Evolutionary conservation across 2,797 vertebrate species (phyloP), one percentile per base, ranked within the genome.

Genomic region (Bothrops alternatus): DNA sequence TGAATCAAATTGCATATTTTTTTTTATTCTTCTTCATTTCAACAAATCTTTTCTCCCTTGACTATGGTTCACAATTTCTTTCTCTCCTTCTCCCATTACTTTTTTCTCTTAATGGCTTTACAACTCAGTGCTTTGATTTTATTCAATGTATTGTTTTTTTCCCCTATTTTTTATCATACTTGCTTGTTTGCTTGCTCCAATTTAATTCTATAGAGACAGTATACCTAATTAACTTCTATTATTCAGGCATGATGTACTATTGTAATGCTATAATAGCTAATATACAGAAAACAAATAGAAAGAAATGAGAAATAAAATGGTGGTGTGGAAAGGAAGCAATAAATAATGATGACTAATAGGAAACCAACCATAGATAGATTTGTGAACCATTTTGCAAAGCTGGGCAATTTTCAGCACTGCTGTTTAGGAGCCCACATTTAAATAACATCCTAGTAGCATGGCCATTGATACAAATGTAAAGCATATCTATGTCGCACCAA

Each of bases 161-260:
- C 86, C 86, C 89, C 88, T 93, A 91, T 65, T 93, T 93, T 91
- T 82, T 61, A 91, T 89, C 87, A 88, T 65, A 63, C 32, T 87
- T 58, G n/a, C 87, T 93, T 93, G 56, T 91, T 93, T 86, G 58
- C 69, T 55, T 56, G 69, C 26, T 89, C 69, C 91, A 91, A 89
- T 91, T 89, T 93, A 91, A 93, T 93, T 93, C 92, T 93, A 91
- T 91, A 88, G 92, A 93, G 86, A 86, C 90, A 85, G 50, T 91
- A 89, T 91, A 89, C 90, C 90, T 88, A 91, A 91, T 93, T 93
- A 93, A 91, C 86, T 91, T 85, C 92, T 89, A 93, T 93, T 93
- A 90, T 86, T 85, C 86, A 91, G 69, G 55, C 87, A 88, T 42
- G 20, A 13, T 63, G 86, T 85, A 11, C 92, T 88, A 63, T 88